These are phyloP conservation scores for Limnothrissa miodon DNA, from an alignment of 2,113 vertebrate genomes.

Conservation along the genomic window DNA sequence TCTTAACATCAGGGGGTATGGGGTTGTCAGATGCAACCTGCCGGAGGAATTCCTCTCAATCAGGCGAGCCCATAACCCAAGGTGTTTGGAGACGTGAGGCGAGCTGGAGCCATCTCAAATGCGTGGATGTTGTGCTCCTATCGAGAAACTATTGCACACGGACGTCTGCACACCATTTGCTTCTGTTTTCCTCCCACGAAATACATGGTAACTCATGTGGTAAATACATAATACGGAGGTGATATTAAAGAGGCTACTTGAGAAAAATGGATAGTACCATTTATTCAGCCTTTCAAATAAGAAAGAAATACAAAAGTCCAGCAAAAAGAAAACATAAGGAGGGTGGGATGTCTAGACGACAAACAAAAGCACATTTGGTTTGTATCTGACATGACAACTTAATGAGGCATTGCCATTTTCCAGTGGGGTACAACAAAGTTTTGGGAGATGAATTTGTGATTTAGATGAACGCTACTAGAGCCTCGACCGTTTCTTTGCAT, in stretches of 20 bases:
- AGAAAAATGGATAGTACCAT: constrained; percentile 3
- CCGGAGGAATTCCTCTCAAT: neutral
- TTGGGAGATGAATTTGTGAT: constrained; percentile 22
- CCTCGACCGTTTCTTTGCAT: constrained; percentile 23
- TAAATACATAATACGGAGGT: constrained; percentile 15
- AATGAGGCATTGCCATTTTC: constrained; percentile 21
- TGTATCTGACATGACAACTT: constrained; percentile 15
- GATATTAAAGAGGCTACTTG: constrained; percentile 10
- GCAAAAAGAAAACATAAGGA: neutral
- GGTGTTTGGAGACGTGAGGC: constrained; percentile 17
- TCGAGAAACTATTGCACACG: constrained; percentile 8
- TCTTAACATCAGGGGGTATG: neutral
- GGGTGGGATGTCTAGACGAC: constrained; percentile 26
- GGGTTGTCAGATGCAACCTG: neutral
- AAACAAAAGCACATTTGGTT: constrained; percentile 29
- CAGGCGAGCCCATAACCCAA: constrained; percentile 10
- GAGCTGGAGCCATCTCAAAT: constrained; percentile 1
- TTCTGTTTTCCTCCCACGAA: constrained; percentile 8
- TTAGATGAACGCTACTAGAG: constrained; percentile 30
- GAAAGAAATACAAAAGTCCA: neutral
- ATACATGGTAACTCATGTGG: constrained; percentile 11
- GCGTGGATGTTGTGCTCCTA: neutral
- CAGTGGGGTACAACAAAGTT: neutral
- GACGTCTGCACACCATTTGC: constrained; percentile 18
- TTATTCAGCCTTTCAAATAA: neutral